Base-by-base conservation (phyloP, 1,140 invertebrate genomes). In the Frieseomelitta varia region DNA sequence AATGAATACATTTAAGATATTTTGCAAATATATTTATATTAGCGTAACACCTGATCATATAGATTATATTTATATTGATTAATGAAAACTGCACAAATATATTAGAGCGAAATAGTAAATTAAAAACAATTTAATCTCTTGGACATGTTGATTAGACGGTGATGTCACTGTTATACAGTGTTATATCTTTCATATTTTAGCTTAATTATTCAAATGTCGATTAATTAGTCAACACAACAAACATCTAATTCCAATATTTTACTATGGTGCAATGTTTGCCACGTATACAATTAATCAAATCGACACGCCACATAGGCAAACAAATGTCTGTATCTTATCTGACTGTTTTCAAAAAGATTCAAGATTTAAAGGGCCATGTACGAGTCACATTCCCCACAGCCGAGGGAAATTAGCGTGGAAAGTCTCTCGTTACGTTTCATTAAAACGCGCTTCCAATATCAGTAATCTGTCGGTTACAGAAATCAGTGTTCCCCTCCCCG, bases 361-460 rank as follows among this genome's bases (percentile, higher is more conserved):
- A 39, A 21, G 1, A 68, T 21, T 24, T 3, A n/a, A 61, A 0
- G 4, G 58, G n/a, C 39, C 39, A n/a, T 14, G n/a, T 61, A 55
- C 53, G 12, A 61, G 4, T 14, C 24, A 61, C 24, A 12, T n/a
- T n/a, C 8, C n/a, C 19, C 21, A 17, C 19, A 4, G 0, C 1
- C 3, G 30, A 34, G 17, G 12, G 4, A n/a, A 47, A n/a, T 6
- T 2, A 56, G 27, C 24, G 24, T 10, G 24, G 6, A 47, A n/a
- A n/a, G 1, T 47, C n/a, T n/a, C 39, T 15, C 24, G 11, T 39
- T 27, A 27, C 24, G 8, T 69, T 69, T 69, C 4, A 27, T 81
- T 51, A 75, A 47, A 87, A 86, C 58, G 27, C 17, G 19, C 21
- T 53, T 27, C 24, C 27, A 55, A 78, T 76, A 58, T 79, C 21